Base-by-base conservation (phyloP, 2,113 vertebrate species). In the Hippocampus mohnikei region DNA sequence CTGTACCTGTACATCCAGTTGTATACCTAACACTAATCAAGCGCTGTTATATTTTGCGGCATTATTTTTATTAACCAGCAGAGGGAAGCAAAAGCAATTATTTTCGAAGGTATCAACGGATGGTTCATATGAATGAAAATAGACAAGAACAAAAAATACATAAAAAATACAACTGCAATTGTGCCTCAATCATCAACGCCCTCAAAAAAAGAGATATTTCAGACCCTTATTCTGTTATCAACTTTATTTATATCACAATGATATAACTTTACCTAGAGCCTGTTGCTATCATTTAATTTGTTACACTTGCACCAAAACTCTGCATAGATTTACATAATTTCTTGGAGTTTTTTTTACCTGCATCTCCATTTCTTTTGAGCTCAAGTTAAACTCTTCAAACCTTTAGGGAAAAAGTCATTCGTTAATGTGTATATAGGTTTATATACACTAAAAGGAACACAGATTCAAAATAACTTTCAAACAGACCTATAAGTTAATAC, bases 331-430 rank as follows among this genome's bases (percentile, higher is more conserved):
- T 27, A 25, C 15, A 65, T 65, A 1, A 81, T 73, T 66, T 41
- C 70, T 80, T 61, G 29, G 77, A 78, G 16, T 3, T 37, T 71
- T 64, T 64, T 72, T 67, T 29, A 71, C 64, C 37, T 76, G 40
- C 42, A 61, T 69, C 50, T 80, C 75, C 37, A 72, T 62, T 69
- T 83, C 82, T 66, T 81, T 72, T 66, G 73, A 85, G 61, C 76
- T 81, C 56, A 71, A 77, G 60, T 88, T 75, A 72, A 76, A 73
- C 52, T 77, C 78, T 75, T 79, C 74, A 64, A 67, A 59, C 86
- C 92, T 92, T 76, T 25, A 40, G n/a, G 62, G 84, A 70, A 40
- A 66, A 23, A 70, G 40, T 40, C 10, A 53, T 18, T n/a, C 1
- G 50, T 52, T 52, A 52, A 8, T 55, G 11, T n/a, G n/a, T 55